Conservation (phyloP, 2,113 vertebrate genomes). For the Catharus bicknelli region DNA sequence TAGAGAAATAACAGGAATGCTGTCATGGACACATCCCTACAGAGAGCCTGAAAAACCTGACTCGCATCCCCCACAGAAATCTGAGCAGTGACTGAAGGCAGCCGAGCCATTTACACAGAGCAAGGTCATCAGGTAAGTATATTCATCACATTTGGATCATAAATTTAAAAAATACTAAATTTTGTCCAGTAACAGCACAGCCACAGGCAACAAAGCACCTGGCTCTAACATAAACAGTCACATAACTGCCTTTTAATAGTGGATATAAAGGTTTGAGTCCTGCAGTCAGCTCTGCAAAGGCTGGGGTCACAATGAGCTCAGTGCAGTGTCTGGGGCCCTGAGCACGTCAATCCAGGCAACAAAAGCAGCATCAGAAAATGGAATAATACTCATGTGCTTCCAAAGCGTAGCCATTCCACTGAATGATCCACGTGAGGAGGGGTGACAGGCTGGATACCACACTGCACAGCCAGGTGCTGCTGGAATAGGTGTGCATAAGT, state of each 20-base stretch:
- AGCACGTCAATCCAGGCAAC: neutral
- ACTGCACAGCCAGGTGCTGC: neutral
- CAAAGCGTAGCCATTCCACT: rapidly evolving
- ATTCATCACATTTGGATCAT: neutral
- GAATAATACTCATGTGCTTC: neutral
- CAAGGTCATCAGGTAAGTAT: neutral
- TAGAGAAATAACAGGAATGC: neutral
- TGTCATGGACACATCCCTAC: neutral
- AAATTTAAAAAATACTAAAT: neutral
- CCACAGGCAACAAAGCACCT: slow-evolving; percentile 25
- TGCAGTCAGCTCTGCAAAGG: neutral
- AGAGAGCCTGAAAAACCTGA: neutral
- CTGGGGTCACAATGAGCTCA: neutral
- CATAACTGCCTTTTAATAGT: slow-evolving; percentile 28
- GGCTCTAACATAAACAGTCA: slow-evolving; percentile 12
- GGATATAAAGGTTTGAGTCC: slow-evolving; percentile 3
- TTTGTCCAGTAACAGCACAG: neutral
- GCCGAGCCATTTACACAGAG: neutral
- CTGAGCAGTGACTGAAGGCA: neutral
- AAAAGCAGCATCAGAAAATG: neutral
- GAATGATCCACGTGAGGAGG: rapidly evolving
- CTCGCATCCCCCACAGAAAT: rapidly evolving
- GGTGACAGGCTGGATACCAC: neutral
- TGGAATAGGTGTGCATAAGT: neutral
- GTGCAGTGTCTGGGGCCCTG: neutral